Conservation (phyloP, 2,113 vertebrate genomes). For the Nothobranchius kuhntae region DNA sequence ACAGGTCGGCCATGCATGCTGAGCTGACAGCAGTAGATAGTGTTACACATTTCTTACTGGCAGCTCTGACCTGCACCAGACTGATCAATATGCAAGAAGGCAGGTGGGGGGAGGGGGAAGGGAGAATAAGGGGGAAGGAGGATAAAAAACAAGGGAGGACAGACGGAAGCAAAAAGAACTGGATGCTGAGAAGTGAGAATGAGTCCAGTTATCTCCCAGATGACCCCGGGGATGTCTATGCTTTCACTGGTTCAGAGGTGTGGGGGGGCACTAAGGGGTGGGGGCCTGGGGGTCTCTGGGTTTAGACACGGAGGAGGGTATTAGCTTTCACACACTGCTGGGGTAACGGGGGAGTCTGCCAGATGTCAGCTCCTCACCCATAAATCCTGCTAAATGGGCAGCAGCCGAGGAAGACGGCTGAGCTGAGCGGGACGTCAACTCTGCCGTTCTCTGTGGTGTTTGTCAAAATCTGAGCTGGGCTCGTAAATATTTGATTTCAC, state of each 20-base stretch:
- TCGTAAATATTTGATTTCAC: constrained; percentile 39
- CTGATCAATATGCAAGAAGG: constrained; percentile 61
- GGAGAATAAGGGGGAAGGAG: constrained; percentile 5
- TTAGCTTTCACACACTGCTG: constrained; percentile 78
- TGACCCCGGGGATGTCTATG: constrained; percentile 55
- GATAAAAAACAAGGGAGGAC: background rate
- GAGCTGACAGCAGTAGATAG: constrained; percentile 69
- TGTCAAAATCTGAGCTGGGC: constrained; percentile 36
- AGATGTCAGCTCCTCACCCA: constrained; percentile 74
- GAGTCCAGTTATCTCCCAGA: constrained; percentile 44
- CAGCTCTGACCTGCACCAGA: constrained; percentile 62
- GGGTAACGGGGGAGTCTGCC: constrained; percentile 74
- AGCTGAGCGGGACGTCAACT: constrained; percentile 56
- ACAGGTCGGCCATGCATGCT: constrained; percentile 54
- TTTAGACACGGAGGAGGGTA: constrained; percentile 77
- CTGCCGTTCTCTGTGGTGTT: constrained; percentile 50
- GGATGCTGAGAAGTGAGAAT: constrained; percentile 8
- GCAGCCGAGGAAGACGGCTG: constrained; percentile 35
- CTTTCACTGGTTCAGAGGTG: constrained; percentile 58
- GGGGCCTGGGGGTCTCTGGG: constrained; percentile 70
- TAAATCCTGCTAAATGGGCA: constrained; percentile 79
- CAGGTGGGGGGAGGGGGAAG: constrained; percentile 11
- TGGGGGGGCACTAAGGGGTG: constrained; percentile 60
- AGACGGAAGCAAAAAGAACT: background rate
- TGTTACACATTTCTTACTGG: constrained; percentile 65